Evolutionary conservation across 2,888 invertebrate genomes (phyloP).

Genomic region (Anorthoa munda): DNA sequence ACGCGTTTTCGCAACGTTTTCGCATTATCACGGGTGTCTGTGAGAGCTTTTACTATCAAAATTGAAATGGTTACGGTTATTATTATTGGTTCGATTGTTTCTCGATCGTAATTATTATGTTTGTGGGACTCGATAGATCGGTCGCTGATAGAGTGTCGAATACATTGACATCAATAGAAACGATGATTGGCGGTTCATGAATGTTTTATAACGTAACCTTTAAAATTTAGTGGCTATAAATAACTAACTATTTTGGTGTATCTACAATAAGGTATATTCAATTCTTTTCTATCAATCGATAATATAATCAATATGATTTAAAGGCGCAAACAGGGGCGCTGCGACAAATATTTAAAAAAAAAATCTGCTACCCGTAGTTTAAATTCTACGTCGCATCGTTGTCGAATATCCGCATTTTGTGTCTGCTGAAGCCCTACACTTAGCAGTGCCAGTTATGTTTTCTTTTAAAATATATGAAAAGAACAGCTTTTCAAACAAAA

Average conservation of each 20-base stretch:
- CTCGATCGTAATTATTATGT: conserved; percentile 47
- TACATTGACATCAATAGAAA: conserved; percentile 55
- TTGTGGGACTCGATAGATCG: conserved; percentile 29
- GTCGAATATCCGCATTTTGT: too few species aligned
- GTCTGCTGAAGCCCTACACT: too few species aligned
- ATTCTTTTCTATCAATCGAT: too few species aligned
- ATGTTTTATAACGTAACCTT: conserved; percentile 30
- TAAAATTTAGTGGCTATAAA: conserved; percentile 1
- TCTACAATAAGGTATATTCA: too few species aligned
- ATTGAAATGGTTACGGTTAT: conserved; percentile 44
- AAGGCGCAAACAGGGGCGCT: too few species aligned
- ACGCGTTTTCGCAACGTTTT: neutral
- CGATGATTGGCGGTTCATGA: conserved; percentile 20
- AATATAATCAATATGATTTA: neutral
- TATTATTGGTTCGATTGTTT: conserved; percentile 51
- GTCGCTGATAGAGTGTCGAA: conserved; percentile 38
- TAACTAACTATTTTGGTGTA: neutral
- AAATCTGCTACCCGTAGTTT: too few species aligned
- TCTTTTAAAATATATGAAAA: neutral
- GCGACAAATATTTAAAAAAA: too few species aligned
- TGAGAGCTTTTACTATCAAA: conserved; percentile 24
- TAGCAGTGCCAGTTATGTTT: too few species aligned
- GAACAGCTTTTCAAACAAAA: neutral
- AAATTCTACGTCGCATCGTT: too few species aligned
- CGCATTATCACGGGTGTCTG: neutral